Conservation (phyloP, 64 coral and sea anemone species). For the Platygyra sinensis region DNA sequence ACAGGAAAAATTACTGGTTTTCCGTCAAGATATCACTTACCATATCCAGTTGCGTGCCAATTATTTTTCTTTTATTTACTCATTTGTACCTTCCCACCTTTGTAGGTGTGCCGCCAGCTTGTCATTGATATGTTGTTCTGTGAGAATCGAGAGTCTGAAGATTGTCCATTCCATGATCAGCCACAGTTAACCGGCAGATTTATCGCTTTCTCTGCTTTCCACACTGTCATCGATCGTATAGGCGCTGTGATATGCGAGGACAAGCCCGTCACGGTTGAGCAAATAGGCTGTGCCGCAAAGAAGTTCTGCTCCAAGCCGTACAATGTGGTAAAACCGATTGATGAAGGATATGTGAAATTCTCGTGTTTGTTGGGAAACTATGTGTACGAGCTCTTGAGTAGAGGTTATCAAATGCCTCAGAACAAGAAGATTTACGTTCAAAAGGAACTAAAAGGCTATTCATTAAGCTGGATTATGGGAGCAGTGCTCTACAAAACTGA, state of each 20-base stretch:
- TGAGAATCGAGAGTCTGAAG: neutral
- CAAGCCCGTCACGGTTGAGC: neutral
- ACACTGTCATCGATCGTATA: neutral
- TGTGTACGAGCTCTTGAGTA: neutral
- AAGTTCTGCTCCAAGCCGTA: constrained; percentile 11
- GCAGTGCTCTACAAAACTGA: neutral
- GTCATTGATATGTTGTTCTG: neutral
- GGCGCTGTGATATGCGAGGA: neutral
- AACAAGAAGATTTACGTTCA: neutral
- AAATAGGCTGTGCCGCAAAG: neutral
- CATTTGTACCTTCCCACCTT: no score
- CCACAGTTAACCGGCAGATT: neutral
- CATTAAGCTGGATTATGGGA: constrained; percentile 10
- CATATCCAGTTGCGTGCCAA: no score
- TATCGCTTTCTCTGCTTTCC: constrained; percentile 7
- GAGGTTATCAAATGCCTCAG: neutral
- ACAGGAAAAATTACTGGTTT: no score
- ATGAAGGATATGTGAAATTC: neutral
- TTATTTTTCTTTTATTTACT: no score
- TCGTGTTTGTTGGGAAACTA: constrained; percentile 6
- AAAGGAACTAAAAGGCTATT: neutral
- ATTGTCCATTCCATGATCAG: constrained; percentile 2
- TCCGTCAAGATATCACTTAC: no score
- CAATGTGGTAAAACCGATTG: neutral
- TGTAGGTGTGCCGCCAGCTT: neutral